Evolutionary conservation across 2,797 vertebrate genomes (phyloP).

Genomic region (Danionella dracula): DNA sequence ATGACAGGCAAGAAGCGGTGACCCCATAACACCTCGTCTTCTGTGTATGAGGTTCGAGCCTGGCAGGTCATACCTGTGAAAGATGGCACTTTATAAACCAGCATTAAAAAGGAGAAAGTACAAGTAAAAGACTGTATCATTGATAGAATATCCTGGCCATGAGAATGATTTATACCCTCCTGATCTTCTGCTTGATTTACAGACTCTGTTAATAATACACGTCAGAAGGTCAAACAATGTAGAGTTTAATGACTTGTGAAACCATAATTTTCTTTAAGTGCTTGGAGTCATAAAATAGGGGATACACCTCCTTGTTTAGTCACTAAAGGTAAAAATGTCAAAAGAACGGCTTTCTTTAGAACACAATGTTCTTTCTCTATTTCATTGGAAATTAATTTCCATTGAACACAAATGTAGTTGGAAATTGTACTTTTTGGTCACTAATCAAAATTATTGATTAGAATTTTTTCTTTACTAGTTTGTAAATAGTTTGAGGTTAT

Average conservation of each 20-base stretch:
- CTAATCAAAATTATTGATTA: no score
- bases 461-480: no score
- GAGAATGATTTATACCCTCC: slow-evolving; percentile 1
- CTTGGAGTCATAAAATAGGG: no score
- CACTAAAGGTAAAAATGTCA: no score
- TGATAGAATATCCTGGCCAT: background rate
- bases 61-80: slow-evolving; percentile 96
- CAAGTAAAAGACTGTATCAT: background rate
- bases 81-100: slow-evolving; percentile 5
- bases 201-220: slow-evolving; percentile 5
- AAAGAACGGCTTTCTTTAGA: no score
- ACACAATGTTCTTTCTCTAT: no score
- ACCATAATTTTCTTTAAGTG: no score
- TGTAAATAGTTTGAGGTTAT: no score
- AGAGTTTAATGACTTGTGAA: slow-evolving; percentile 24
- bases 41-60: slow-evolving; percentile 95
- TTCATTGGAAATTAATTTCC: no score
- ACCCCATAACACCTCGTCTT: slow-evolving; percentile 98
- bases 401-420: no score
- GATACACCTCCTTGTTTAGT: no score
- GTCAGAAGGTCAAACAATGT: slow-evolving; percentile 11
- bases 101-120: background rate
- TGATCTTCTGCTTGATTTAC: slow-evolving; percentile 11
- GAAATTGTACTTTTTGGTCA: no score
- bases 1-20: slow-evolving; percentile 97